Conservation (phyloP, 2,888 invertebrate genomes). For the Urechis unicinctus region DNA sequence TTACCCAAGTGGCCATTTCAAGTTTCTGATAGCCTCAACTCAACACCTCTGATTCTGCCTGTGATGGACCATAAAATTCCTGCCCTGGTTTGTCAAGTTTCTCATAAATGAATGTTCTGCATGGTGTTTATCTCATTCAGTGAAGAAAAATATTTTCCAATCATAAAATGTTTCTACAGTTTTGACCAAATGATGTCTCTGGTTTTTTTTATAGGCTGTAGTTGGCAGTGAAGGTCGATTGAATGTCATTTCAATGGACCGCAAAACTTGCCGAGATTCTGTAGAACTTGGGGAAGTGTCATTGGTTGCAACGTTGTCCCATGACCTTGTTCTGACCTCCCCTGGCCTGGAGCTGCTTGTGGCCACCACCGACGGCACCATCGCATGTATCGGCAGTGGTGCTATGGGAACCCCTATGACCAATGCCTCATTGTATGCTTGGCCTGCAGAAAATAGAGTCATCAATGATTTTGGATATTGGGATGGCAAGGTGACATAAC, state of each 20-base stretch:
- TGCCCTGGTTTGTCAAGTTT: conserved; percentile 36
- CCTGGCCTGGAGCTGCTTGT: conserved; percentile 37
- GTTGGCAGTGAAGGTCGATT: conserved; percentile 36
- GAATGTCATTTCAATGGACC: conserved; percentile 35
- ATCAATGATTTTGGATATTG: conserved; percentile 3
- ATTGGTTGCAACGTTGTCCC: conserved; percentile 36
- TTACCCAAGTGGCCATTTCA: conserved; percentile 34
- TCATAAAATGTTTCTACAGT: not conserved
- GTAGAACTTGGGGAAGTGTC: conserved; percentile 37
- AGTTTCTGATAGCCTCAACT: conserved; percentile 24
- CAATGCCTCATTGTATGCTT: not conserved
- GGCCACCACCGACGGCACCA: conserved; percentile 39
- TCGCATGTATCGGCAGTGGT: conserved; percentile 33
- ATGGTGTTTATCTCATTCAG: too few relatives aligned
- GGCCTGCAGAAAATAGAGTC: conserved; percentile 9
- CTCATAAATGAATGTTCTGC: too few relatives aligned
- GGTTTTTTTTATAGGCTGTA: conserved; percentile 4
- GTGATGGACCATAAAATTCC: conserved; percentile 15
- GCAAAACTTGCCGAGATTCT: conserved; percentile 28
- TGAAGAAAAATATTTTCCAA: not conserved
- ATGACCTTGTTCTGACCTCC: conserved; percentile 32
- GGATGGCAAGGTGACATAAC: not conserved
- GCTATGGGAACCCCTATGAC: conserved; percentile 1
- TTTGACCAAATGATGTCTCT: too few relatives aligned
- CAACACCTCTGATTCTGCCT: conserved; percentile 30